Evolutionary conservation across 2,888 invertebrate species (phyloP).

Genomic region (Trichogramma evanescens): DNA sequence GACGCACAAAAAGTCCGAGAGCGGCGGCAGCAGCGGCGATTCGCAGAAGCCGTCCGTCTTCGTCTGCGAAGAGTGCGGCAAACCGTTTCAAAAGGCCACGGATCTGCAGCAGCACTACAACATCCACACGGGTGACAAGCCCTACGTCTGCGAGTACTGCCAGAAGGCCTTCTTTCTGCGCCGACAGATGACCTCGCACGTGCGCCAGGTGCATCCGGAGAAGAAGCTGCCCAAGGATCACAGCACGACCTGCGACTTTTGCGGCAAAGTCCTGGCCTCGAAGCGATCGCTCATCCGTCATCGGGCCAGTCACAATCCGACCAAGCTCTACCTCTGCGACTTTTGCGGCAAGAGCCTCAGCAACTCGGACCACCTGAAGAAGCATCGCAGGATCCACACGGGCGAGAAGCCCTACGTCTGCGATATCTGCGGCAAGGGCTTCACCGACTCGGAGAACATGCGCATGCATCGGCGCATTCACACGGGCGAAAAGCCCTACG

Average conservation of each 20-base stretch:
- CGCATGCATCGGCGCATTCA: conserved; percentile 48
- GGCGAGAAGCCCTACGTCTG: conserved; percentile 52
- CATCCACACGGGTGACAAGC: conserved; percentile 43
- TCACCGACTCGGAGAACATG: conserved; percentile 47
- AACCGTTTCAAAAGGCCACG: conserved; percentile 39
- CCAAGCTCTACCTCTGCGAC: conserved; percentile 48
- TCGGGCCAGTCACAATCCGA: conserved; percentile 43
- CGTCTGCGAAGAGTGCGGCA: conserved; percentile 41
- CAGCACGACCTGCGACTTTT: conserved; percentile 36
- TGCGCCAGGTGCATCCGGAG: conserved; percentile 40
- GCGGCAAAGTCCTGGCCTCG: conserved; percentile 41
- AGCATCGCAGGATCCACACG: conserved; percentile 50
- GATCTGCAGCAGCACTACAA: conserved; percentile 45
- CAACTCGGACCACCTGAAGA: conserved; percentile 48
- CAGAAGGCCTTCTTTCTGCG: conserved; percentile 36
- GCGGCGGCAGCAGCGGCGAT: not conserved
- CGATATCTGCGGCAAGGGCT: conserved; percentile 49
- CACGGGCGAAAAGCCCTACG: conserved; percentile 50
- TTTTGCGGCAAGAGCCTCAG: conserved; percentile 51
- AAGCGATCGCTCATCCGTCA: conserved; percentile 41
- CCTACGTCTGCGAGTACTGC: conserved; percentile 40
- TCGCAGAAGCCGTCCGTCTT: conserved; percentile 1
- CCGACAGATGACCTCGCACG: conserved; percentile 41
- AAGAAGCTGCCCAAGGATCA: conserved; percentile 26
- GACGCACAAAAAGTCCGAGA: conserved; percentile 39